These are phyloP conservation scores for Hypothenemus hampei DNA, from an alignment of 1,140 invertebrate species.

Conservation along the genomic window DNA sequence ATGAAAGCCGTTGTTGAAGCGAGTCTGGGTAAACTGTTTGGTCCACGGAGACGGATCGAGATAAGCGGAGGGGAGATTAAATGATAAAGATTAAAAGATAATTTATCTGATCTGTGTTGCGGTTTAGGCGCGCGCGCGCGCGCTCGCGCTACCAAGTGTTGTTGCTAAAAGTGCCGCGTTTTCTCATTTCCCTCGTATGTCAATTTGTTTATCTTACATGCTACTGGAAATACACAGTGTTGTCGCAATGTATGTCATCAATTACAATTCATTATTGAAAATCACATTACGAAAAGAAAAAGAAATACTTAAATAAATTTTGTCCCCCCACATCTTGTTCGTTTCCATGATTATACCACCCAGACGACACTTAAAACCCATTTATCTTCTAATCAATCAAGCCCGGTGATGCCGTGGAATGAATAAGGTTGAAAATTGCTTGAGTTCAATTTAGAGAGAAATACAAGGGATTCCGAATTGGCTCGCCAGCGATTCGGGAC, in stretches of 20 bases:
- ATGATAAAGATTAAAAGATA: constrained; percentile 16
- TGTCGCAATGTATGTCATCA: too few relatives aligned
- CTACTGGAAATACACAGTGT: too few relatives aligned
- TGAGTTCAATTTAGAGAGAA: neutral
- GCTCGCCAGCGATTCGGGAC: constrained; percentile 24
- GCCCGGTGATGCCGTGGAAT: constrained; percentile 30
- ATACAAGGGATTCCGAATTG: constrained; percentile 10
- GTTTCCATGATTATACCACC: constrained; percentile 32
- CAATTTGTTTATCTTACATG: too few relatives aligned
- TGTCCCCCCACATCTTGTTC: constrained; percentile 18
- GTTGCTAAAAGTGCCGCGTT: too few relatives aligned
- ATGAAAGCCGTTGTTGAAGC: constrained; percentile 7
- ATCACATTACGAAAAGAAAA: too few relatives aligned
- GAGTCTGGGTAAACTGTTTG: constrained; percentile 17
- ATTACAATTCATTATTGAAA: too few relatives aligned
- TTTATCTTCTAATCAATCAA: constrained; percentile 46
- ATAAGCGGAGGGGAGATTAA: constrained; percentile 10
- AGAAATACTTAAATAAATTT: constrained; percentile 2
- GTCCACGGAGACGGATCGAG: constrained; percentile 14
- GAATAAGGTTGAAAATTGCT: constrained; percentile 33
- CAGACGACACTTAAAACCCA: constrained; percentile 37
- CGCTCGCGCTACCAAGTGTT: neutral
- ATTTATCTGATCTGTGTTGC: constrained; percentile 15
- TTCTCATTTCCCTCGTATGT: too few relatives aligned
- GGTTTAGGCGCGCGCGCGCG: too few relatives aligned